Percentiles rank a stretch among this genome's conserved stretches.
Evolutionary conservation across 2,797 vertebrate genomes (phyloP).

Genomic region (Gymnodraco acuticeps): DNA sequence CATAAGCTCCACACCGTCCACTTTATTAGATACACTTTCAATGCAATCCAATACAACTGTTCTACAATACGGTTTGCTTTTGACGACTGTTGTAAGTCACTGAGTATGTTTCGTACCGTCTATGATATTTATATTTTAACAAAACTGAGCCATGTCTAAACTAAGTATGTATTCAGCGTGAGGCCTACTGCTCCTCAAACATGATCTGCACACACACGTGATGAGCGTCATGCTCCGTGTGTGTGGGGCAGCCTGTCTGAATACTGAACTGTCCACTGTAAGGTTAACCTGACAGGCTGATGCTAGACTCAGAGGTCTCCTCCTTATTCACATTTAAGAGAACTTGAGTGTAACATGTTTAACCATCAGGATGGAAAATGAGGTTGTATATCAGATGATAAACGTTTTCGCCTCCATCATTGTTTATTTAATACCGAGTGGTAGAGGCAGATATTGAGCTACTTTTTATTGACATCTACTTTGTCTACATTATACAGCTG

Average conservation of each 20-base stretch:
- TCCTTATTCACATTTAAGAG: constrained; percentile 8
- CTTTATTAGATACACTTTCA: background rate
- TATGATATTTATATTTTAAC: background rate
- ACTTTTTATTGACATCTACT: background rate
- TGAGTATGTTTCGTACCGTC: background rate
- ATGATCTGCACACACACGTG: constrained; percentile 26
- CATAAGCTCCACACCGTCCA: background rate
- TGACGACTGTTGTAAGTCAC: background rate
- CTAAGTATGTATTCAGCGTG: background rate
- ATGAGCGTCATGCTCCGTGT: background rate
- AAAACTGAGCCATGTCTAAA: background rate
- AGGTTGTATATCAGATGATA: no score
- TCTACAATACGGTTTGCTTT: background rate
- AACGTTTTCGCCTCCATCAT: background rate
- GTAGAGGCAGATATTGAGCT: background rate
- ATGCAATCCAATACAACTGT: background rate
- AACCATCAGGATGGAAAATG: background rate
- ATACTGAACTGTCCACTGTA: constrained; percentile 18
- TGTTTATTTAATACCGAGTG: background rate
- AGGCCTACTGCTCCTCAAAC: constrained; percentile 21
- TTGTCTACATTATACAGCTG: background rate
- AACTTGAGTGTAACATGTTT: background rate
- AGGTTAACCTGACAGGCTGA: constrained; percentile 63
- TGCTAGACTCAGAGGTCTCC: constrained; percentile 37
- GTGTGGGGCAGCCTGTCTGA: constrained; percentile 14